These are phyloP conservation scores for Ptychoptera albimana DNA, from an alignment of 2,888 invertebrate species.

Conservation along the genomic window DNA sequence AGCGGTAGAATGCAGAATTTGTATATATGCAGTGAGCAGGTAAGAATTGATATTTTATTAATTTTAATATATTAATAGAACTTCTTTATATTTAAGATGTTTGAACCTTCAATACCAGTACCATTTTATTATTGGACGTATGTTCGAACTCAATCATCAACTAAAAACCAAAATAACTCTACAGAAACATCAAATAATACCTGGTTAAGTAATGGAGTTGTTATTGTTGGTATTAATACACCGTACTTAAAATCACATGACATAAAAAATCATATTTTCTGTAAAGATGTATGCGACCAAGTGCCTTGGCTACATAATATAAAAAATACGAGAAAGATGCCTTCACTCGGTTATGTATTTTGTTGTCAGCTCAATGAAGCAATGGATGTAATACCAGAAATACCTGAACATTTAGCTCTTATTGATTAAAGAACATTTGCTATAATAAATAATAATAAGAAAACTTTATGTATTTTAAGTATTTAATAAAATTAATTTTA, in stretches of 20 bases:
- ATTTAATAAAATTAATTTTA: no score
- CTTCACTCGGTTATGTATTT: neutral
- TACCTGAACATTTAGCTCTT: neutral
- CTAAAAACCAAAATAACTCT: neutral
- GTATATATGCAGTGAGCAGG: neutral
- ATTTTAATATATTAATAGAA: neutral
- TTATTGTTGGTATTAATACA: neutral
- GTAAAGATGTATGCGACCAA: neutral
- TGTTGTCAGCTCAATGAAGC: neutral
- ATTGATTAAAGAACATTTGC: no score
- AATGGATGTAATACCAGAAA: neutral
- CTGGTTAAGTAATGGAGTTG: neutral
- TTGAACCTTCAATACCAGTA: neutral
- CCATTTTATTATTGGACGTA: neutral
- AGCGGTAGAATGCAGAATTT: neutral
- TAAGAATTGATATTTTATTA: neutral
- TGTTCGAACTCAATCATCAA: neutral
- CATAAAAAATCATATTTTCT: neutral
- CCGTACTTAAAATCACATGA: neutral
- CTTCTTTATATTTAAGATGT: neutral
- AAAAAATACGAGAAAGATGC: neutral
- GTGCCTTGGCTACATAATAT: neutral
- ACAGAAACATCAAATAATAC: no score
- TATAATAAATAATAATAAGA: no score
- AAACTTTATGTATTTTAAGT: no score